Evolutionary conservation across 1,140 invertebrate species (phyloP).

Genomic region (Papilio polyxenes): DNA sequence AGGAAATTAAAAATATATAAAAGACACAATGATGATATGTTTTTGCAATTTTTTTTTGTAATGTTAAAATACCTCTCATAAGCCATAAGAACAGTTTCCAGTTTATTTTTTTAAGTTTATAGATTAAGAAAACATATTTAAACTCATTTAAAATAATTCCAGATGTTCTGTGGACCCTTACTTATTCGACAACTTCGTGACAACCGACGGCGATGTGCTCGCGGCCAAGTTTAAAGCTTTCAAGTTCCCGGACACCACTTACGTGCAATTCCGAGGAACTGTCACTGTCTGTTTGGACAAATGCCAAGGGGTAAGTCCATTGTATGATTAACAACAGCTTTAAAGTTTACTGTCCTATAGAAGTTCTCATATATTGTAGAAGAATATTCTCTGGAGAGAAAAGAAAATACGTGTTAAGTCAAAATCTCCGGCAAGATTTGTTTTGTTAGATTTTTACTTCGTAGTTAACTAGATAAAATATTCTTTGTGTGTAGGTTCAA

Average conservation of each 20-base stretch:
- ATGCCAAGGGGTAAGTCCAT: slow-evolving; percentile 89
- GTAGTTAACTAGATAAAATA: slow-evolving; percentile 17
- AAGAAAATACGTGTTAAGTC: too few relatives aligned
- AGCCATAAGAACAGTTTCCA: too few relatives aligned
- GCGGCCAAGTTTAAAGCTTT: slow-evolving; percentile 95
- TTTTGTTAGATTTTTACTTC: background rate
- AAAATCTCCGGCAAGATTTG: too few relatives aligned
- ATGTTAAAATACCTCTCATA: too few relatives aligned
- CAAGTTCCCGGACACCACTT: slow-evolving; percentile 96
- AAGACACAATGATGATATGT: too few relatives aligned
- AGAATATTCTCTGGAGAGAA: too few relatives aligned
- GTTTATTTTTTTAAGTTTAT: background rate
- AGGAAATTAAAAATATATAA: too few relatives aligned
- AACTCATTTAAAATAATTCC: slow-evolving; percentile 49
- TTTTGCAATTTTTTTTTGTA: too few relatives aligned
- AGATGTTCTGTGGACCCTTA: slow-evolving; percentile 97
- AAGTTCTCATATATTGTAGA: too few relatives aligned
- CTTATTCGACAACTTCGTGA: slow-evolving; percentile 95
- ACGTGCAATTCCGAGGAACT: slow-evolving; percentile 94
- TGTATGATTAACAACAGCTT: background rate
- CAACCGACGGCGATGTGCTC: slow-evolving; percentile 90
- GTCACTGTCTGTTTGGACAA: slow-evolving; percentile 95
- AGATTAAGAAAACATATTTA: background rate
- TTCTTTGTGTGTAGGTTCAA: slow-evolving; percentile 83
- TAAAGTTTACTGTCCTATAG: background rate